Conservation (phyloP, 2,797 vertebrate genomes). For the Pampus argenteus region DNA sequence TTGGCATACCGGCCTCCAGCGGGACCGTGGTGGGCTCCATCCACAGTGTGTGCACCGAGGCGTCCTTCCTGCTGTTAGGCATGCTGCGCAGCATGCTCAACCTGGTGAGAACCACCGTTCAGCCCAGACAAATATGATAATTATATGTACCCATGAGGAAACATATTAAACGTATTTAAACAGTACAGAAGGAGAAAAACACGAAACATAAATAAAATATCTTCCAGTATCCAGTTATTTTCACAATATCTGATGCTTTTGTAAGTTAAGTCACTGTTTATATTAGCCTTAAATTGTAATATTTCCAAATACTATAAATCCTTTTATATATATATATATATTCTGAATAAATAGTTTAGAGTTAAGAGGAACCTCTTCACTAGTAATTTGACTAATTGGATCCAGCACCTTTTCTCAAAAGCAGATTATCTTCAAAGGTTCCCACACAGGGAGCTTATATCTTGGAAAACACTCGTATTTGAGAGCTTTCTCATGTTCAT, state of each 20-base stretch:
- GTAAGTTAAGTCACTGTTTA: too few relatives aligned
- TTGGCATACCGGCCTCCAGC: conserved; percentile 96
- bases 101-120: conserved; percentile 86
- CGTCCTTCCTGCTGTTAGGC: conserved; percentile 93
- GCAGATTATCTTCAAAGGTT: conserved; percentile 1
- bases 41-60: conserved; percentile 94
- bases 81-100: conserved; percentile 99
- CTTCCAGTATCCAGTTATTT: too few relatives aligned
- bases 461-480: neutral
- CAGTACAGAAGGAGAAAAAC: neutral
- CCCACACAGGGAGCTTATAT: neutral
- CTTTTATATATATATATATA: too few relatives aligned
- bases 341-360: neutral
- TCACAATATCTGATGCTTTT: too few relatives aligned
- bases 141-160: too few relatives aligned
- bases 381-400: conserved; percentile 16
- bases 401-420: conserved; percentile 7
- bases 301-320: too few relatives aligned
- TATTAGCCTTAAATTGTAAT: too few relatives aligned
- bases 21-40: conserved; percentile 92
- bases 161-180: neutral
- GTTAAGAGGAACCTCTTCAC: neutral
- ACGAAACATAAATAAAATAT: too few relatives aligned
- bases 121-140: too few relatives aligned
- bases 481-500: conserved; percentile 14